These are phyloP conservation scores for Odontothrips loti DNA, from an alignment of 2,888 invertebrate genomes.

Conservation along the genomic window DNA sequence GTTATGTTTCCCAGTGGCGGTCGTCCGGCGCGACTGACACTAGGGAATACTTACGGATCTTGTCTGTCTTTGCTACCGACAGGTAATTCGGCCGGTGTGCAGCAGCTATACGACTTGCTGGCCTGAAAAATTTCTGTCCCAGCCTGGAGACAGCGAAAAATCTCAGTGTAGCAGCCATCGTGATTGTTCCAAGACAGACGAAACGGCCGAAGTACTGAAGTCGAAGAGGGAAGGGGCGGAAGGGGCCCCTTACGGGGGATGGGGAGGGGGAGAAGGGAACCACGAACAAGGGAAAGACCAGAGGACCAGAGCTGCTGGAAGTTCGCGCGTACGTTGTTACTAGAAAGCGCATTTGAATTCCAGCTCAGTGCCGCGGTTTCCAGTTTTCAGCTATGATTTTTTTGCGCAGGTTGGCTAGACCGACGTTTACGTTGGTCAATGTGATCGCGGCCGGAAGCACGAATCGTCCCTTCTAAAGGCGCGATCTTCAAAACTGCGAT, in stretches of 20 bases:
- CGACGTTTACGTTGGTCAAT: no score
- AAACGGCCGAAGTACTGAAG: not conserved
- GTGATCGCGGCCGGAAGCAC: no score
- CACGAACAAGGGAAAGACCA: not conserved
- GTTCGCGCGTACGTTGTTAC: no score
- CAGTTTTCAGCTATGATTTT: no score
- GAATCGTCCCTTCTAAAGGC: no score
- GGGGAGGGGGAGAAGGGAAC: not conserved
- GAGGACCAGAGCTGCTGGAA: no score
- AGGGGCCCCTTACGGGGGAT: not conserved
- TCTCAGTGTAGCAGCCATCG: not conserved
- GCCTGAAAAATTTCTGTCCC: not conserved
- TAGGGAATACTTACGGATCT: not conserved
- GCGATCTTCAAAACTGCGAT: no score
- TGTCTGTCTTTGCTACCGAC: not conserved
- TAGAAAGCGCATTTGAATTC: no score
- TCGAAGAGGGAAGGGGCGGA: not conserved
- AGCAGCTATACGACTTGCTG: not conserved
- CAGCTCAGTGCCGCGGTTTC: no score
- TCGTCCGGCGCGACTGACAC: not conserved
- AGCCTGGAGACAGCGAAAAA: slow-evolving; percentile 12
- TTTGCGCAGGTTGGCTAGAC: no score
- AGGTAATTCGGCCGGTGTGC: not conserved
- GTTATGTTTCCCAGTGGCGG: not conserved
- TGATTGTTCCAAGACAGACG: not conserved